A percentile compares a stretch with the other conserved stretches of the same genome.
phyloP scores from a whole-genome alignment of 2,797 vertebrate species.

The Myotis pilosus region DNA sequence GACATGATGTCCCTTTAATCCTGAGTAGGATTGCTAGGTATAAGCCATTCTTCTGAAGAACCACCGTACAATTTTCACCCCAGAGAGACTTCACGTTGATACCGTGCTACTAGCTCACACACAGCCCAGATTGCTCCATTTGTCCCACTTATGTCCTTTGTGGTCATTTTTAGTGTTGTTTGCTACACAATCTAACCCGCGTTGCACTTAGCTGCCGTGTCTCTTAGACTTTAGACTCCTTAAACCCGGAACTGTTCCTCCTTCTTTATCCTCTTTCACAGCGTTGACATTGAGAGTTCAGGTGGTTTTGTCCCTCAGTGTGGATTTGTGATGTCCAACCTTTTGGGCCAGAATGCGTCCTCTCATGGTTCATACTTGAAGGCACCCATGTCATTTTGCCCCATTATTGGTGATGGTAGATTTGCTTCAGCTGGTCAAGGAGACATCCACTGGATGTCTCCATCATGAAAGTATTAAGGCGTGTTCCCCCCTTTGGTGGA shows the following conservation, averaged over 20 bases:
- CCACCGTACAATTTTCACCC: background rate
- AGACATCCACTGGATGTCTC: background rate
- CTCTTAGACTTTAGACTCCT: background rate
- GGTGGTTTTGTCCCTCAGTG: background rate
- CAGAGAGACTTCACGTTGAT: background rate
- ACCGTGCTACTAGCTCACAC: background rate
- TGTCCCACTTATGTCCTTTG: background rate
- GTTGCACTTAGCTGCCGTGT: background rate
- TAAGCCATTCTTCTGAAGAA: background rate
- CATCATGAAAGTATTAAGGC: accelerated
- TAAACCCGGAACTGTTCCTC: background rate
- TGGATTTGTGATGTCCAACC: background rate
- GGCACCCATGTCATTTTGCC: background rate
- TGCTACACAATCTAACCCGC: background rate
- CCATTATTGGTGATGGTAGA: accelerated
- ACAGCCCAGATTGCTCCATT: background rate
- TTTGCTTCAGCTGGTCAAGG: background rate
- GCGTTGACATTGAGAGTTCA: background rate
- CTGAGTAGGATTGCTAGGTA: background rate
- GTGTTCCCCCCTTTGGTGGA: background rate
- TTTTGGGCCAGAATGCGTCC: background rate
- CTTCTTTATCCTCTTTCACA: background rate
- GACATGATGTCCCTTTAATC: background rate
- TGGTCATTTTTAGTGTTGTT: background rate
- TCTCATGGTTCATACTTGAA: background rate